A percentile compares a stretch with the other conserved stretches of the same genome.
These are phyloP conservation scores for Apeira syringaria DNA, from an alignment of 2,888 invertebrate genomes.

Conservation along the genomic window DNA sequence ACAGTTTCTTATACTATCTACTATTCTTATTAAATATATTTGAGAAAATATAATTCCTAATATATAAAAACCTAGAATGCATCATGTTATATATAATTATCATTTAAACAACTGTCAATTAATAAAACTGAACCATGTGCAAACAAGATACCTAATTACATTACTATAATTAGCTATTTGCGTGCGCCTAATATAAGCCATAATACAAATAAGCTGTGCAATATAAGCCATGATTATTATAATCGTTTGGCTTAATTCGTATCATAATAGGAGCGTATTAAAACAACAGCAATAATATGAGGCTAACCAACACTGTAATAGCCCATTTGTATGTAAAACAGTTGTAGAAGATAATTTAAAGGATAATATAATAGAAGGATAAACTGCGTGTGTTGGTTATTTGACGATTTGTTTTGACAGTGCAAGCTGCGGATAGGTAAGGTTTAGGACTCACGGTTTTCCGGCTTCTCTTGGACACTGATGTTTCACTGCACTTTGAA, in stretches of 20 bases:
- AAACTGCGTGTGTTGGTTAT: conserved; percentile 24
- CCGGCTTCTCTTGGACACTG: too few species aligned
- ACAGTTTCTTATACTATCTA: too few species aligned
- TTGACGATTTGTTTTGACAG: neutral
- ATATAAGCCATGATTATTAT: conserved; percentile 31
- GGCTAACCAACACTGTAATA: conserved; percentile 59
- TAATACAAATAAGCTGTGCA: conserved; percentile 6
- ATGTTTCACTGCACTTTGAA: too few species aligned
- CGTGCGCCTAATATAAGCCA: conserved; percentile 16
- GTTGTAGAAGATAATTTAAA: conserved; percentile 55
- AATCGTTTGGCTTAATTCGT: conserved; percentile 41
- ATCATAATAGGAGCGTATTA: conserved; percentile 41
- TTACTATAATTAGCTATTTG: conserved; percentile 21
- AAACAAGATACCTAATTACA: too few species aligned
- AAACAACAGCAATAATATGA: conserved; percentile 63
- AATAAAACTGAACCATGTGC: too few species aligned
- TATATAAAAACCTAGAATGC: too few species aligned
- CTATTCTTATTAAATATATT: too few species aligned
- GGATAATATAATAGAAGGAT: conserved; percentile 25
- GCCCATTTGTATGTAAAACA: conserved; percentile 73
- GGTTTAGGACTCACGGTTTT: too few species aligned
- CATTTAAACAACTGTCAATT: too few species aligned
- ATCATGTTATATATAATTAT: too few species aligned
- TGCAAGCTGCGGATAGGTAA: too few species aligned
- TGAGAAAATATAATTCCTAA: too few species aligned